These are phyloP conservation scores for Coregonus suidteri DNA, from an alignment of 2,797 vertebrate genomes.

Conservation along the genomic window DNA sequence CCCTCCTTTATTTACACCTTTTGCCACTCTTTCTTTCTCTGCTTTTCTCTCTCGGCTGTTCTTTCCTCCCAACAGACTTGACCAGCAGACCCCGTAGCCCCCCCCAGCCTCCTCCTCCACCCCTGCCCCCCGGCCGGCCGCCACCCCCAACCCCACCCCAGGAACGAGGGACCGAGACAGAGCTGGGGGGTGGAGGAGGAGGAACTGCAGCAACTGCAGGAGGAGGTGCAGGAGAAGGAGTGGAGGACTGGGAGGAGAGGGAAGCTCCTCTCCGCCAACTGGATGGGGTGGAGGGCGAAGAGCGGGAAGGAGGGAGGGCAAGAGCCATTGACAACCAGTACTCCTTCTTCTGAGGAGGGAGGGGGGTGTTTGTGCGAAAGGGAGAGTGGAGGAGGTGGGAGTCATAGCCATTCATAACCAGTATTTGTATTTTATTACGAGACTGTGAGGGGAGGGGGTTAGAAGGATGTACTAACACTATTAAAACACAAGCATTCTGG, in stretches of 20 bases:
- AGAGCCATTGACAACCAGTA: conserved; percentile 91
- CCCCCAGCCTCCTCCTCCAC: conserved; percentile 68
- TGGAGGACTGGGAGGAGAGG: conserved; percentile 75
- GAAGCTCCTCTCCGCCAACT: conserved; percentile 74
- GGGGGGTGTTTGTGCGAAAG: conserved; percentile 31
- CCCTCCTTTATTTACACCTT: neutral
- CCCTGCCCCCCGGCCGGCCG: conserved; percentile 72
- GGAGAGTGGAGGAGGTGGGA: conserved; percentile 52
- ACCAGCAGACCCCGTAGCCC: conserved; percentile 88
- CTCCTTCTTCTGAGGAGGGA: conserved; percentile 77
- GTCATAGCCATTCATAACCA: conserved; percentile 74
- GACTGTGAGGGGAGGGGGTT: conserved; percentile 37
- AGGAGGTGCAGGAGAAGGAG: conserved; percentile 58
- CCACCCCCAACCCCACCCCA: conserved; percentile 78
- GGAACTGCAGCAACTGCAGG: conserved; percentile 56
- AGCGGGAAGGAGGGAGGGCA: conserved; percentile 69
- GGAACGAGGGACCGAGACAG: conserved; percentile 71
- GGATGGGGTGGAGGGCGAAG: conserved; percentile 74
- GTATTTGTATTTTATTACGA: conserved; percentile 71
- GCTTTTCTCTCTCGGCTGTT: conserved; percentile 25
- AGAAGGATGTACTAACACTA: conserved; percentile 69
- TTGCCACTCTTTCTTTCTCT: conserved; percentile 23
- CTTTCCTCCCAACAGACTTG: conserved; percentile 76
- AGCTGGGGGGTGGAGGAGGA: conserved; percentile 47
- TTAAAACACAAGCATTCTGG: conserved; percentile 32